A percentile compares a stretch with the other conserved stretches of the same genome.
These are phyloP conservation scores for cattle (Bos taurus) DNA, from an alignment of 2,113 vertebrate genomes.

Conservation along the genomic window ARS-UCD2.0 NC_037357.1:84388001-84388500, in stretches of 20 bases:
- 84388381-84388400: not conserved
- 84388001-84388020: too few species aligned
- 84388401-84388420: not conserved
- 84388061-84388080: too few species aligned
- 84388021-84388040: too few species aligned
- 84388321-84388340: not conserved
- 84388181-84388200: not conserved
- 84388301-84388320: not conserved
- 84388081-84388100: too few species aligned
- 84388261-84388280: not conserved
- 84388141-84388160: not conserved
- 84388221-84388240: slow-evolving; percentile 8
- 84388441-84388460: not conserved
- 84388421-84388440: slow-evolving; percentile 16
- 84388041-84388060: too few species aligned
- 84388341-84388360: not conserved
- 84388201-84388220: not conserved
- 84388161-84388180: not conserved
- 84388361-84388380: not conserved
- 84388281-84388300: not conserved
- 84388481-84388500: not conserved
- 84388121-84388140: not conserved
- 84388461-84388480: not conserved
- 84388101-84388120: not conserved
- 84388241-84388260: slow-evolving; percentile 32